phyloP scores from a whole-genome alignment of 2,797 vertebrate species.

The Hydrophis major region DNA sequence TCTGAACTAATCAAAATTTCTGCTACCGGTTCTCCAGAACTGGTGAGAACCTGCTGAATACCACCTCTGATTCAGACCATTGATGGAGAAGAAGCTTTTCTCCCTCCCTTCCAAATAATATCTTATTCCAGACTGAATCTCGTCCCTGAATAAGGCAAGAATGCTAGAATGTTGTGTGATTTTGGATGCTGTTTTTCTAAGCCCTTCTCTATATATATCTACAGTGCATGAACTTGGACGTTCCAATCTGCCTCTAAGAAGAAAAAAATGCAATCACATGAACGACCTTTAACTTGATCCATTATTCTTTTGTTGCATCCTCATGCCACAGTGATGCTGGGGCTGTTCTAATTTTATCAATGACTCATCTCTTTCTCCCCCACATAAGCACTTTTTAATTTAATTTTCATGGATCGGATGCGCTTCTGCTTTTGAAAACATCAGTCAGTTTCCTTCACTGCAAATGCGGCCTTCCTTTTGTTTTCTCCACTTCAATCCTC shows the following conservation, averaged over 20 bases:
- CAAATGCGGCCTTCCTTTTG: not conserved
- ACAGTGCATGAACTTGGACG: not conserved
- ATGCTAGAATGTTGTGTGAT: not conserved
- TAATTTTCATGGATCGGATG: not conserved
- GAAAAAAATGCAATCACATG: not conserved
- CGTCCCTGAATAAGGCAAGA: not conserved
- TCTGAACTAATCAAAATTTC: too few relatives aligned
- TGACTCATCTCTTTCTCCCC: not conserved
- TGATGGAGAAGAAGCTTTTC: not conserved
- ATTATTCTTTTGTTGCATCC: conserved; percentile 6
- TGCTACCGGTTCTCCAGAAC: too few relatives aligned
- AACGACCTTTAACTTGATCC: conserved; percentile 12
- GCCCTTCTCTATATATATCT: not conserved
- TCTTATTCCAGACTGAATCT: not conserved
- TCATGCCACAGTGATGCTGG: not conserved
- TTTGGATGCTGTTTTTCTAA: not conserved
- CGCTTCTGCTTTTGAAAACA: not conserved
- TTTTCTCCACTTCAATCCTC: not conserved
- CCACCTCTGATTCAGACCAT: not conserved
- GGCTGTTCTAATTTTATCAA: not conserved
- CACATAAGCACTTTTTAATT: not conserved
- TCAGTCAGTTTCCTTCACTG: not conserved
- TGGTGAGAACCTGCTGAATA: too few relatives aligned
- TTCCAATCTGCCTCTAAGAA: not conserved
- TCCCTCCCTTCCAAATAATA: not conserved